Base-by-base conservation (phyloP, 2,113 vertebrate genomes). In the Copsychus sechellarum region DNA sequence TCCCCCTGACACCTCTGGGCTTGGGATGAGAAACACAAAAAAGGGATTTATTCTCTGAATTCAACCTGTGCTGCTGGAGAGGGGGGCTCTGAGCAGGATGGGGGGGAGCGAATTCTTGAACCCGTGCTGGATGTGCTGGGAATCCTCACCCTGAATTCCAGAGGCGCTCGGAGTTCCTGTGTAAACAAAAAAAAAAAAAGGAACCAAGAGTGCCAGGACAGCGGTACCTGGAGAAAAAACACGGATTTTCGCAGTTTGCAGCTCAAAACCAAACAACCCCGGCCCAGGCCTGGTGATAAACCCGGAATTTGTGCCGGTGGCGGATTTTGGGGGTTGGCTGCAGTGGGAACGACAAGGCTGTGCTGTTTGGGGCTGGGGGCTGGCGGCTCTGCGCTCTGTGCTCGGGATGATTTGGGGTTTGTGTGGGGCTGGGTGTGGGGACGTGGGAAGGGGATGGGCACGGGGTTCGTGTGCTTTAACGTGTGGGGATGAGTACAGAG, bases 381-480 rank as follows among this genome's bases (percentile, higher is more conserved):
- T 8, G 47, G 47, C 3, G 47, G 20, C 5, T 45, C 45, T 21
- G 45, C 5, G 45, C 45, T 45, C 9, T 8, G 43, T 20, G 45
- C 11, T 45, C 21, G 45, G 45, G 45, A 45, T 21, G 19, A 20
- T 45, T 45, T 45, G 47, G 47, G 47, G 47, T 48, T 24, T 48
- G 47, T 48, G 47, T 24, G 22, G 47, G 47, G 47, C 23, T 45
- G 45, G 45, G 45, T 11, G 45, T 45, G 43, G 19, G 9, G 8
- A 45, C 10, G 43, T 45, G 43, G 4, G 45, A 45, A 45, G 45
- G 42, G 43, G 43, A 43, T 43, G 43, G 43, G 21, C 20, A 9
- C 19, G 45, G 45, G 45, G 8, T 45, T 45, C 11, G 20, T 21
- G 45, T 21, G 98, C 97, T 99, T 19, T 43, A 43, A 19, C 4